phyloP scores from a whole-genome alignment of 2,113 vertebrate genomes.

The Sander lucioperca region DNA sequence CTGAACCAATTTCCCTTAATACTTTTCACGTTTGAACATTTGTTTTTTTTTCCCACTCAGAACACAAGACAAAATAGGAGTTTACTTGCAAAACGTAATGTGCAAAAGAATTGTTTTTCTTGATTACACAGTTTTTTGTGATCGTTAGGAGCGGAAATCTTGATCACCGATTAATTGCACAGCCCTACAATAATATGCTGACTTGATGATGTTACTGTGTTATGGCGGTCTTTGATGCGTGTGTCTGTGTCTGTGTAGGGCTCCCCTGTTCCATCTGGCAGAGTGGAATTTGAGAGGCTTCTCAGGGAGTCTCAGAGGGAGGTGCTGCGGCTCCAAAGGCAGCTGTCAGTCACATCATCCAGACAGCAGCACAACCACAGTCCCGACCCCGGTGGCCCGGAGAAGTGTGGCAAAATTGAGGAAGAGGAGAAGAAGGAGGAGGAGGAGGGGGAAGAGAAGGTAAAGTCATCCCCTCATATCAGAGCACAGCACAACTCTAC shows the following conservation, averaged over 20 bases:
- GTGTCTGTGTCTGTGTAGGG: slow-evolving; percentile 58
- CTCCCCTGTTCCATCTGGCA: slow-evolving; percentile 75
- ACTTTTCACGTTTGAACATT: too few relatives aligned
- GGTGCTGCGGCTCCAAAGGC: slow-evolving; percentile 94
- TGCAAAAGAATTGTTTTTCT: too few relatives aligned
- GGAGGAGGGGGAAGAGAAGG: slow-evolving; percentile 52
- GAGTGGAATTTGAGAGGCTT: slow-evolving; percentile 89
- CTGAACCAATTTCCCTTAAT: too few relatives aligned
- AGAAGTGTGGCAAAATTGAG: slow-evolving; percentile 37
- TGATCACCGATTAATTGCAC: too few relatives aligned
- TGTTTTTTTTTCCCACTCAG: too few relatives aligned
- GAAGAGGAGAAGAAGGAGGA: slow-evolving; percentile 13
- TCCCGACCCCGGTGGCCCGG: slow-evolving; percentile 7
- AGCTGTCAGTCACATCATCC: slow-evolving; percentile 88
- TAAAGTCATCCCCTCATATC: slow-evolving; percentile 31
- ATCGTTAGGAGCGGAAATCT: too few relatives aligned
- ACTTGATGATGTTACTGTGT: not conserved
- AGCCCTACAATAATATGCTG: not conserved
- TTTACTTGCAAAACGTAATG: too few relatives aligned
- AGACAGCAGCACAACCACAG: slow-evolving; percentile 59
- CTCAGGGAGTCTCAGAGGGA: slow-evolving; percentile 94
- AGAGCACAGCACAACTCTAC: not conserved
- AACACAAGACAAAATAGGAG: too few relatives aligned
- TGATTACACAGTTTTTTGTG: too few relatives aligned
- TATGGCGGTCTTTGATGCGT: not conserved